A percentile compares a stretch with the other conserved stretches of the same genome.
These are phyloP conservation scores for Octomys mimax DNA, from an alignment of 2,797 vertebrate genomes.

Conservation along the genomic window DNA sequence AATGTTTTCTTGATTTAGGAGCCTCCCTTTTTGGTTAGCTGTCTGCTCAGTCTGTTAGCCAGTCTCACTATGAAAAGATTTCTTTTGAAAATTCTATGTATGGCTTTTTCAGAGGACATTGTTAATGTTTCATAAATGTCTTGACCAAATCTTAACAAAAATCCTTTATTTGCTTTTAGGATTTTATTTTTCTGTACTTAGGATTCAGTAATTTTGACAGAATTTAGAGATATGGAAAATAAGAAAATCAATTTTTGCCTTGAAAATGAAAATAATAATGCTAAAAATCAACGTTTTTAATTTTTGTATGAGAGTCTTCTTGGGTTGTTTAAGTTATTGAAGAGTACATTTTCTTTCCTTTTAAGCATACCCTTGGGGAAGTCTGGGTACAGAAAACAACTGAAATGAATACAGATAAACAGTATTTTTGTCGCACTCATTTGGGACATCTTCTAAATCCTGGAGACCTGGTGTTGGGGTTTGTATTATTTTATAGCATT, in stretches of 20 bases:
- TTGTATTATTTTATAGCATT: conserved; percentile 80
- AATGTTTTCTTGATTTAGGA: conserved; percentile 50
- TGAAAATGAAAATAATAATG: conserved; percentile 53
- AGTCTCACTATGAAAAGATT: background rate
- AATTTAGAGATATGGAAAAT: conserved; percentile 57
- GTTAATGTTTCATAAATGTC: conserved; percentile 58
- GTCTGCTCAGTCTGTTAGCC: conserved; percentile 5
- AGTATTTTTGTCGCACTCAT: conserved; percentile 97
- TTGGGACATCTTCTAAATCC: conserved; percentile 98
- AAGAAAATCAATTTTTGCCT: background rate
- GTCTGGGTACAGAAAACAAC: conserved; percentile 98
- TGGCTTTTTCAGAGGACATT: background rate
- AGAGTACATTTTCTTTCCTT: conserved; percentile 61
- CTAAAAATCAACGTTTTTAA: conserved; percentile 48
- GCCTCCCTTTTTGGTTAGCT: background rate
- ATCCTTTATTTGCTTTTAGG: background rate
- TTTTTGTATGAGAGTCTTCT: conserved; percentile 47
- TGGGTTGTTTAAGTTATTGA: conserved; percentile 56
- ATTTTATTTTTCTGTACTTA: conserved; percentile 20
- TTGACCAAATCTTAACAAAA: conserved; percentile 61
- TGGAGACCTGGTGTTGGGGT: conserved; percentile 96
- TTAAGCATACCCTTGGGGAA: conserved; percentile 96
- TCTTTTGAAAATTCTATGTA: conserved; percentile 15
- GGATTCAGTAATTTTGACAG: conserved; percentile 50
- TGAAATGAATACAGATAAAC: conserved; percentile 95